These are phyloP conservation scores for Drosophila silvestris DNA, from an alignment of 2,888 invertebrate genomes.

Conservation along the genomic window DNA sequence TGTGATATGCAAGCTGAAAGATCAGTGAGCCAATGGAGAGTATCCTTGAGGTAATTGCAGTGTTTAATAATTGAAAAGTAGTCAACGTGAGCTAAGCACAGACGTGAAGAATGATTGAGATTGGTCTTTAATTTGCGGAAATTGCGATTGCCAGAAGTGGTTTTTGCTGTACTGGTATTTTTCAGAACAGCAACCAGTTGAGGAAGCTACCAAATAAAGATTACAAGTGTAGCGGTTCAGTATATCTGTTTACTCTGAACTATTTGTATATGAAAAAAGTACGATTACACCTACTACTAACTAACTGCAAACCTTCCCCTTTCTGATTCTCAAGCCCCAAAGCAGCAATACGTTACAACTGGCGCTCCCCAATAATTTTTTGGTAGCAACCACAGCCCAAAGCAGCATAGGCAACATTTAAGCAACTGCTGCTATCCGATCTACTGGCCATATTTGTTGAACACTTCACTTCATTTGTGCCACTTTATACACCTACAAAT, in stretches of 20 bases:
- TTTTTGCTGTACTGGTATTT: constrained; percentile 1
- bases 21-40: constrained; percentile 36
- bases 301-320: constrained; percentile 8
- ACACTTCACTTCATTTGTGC: constrained; percentile 80
- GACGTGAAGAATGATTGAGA: constrained; percentile 71
- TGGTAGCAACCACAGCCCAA: constrained; percentile 27
- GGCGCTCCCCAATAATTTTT: constrained; percentile 45
- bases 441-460: constrained; percentile 73
- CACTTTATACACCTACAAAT: constrained; percentile 81
- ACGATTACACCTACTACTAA: not conserved
- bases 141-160: constrained; percentile 53
- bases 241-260: not conserved
- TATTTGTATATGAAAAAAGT: not conserved
- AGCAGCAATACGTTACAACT: constrained; percentile 28
- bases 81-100: constrained; percentile 69
- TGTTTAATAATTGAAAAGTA: constrained; percentile 74
- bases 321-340: constrained; percentile 14
- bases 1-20: constrained; percentile 52
- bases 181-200: not conserved
- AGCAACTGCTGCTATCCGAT: constrained; percentile 56
- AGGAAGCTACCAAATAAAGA: constrained; percentile 7
- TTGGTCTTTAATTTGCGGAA: constrained; percentile 76
- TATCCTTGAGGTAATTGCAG: constrained; percentile 71
- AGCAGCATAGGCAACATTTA: constrained; percentile 34
- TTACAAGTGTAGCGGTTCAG: constrained; percentile 2